Base-by-base conservation (phyloP, 2,113 vertebrate species). In the Ophiodon elongatus region DNA sequence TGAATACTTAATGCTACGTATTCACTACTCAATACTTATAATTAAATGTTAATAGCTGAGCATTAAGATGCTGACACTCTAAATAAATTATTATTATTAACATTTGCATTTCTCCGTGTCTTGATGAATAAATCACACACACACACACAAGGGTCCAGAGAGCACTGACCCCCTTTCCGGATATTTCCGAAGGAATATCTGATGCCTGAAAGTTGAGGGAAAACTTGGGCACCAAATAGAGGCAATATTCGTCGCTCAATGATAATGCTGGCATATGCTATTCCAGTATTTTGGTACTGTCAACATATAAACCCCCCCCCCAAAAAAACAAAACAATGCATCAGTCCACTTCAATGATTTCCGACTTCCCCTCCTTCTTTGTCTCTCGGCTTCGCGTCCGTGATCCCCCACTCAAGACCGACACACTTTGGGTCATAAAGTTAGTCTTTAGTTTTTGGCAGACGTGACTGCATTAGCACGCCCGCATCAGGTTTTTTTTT, bases 51-150 rank as follows among this genome's bases (percentile, higher is more conserved):
- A 19, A 50, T 52, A 52, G 21, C 14, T 19, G 39, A 41, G 4
- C 39, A 69, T 66, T 65, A 45, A 43, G 41, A 67, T 35, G 23
- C 17, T 57, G 52, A 50, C 13, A n/a, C 33, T 10, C 9, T 4
- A 17, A 19, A 54, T 85, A 17, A 60, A 85, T 78, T 4, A 66
- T 85, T 65, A 63, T 43, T 17, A 17, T 57, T 33, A 47, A 56
- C 63, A 35, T 66, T 78, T 39, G 17, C 11, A 17, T 52, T 64
- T 45, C n/a, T 33, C 17, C 17, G 6, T 43, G 13, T 31, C 25
- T 69, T 73, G 13, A 73, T 69, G 29, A 54, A 63, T 41, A 64
- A 69, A 64, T 71, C 11, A 7, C 56, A 57, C 17, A 27, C 14
- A 6, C 5, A 4, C 10, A 67, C 9, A 23, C 15, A 47, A 19